Evolutionary conservation across 2,113 vertebrate genomes (phyloP).

Genomic region (Helogale parvula): DNA sequence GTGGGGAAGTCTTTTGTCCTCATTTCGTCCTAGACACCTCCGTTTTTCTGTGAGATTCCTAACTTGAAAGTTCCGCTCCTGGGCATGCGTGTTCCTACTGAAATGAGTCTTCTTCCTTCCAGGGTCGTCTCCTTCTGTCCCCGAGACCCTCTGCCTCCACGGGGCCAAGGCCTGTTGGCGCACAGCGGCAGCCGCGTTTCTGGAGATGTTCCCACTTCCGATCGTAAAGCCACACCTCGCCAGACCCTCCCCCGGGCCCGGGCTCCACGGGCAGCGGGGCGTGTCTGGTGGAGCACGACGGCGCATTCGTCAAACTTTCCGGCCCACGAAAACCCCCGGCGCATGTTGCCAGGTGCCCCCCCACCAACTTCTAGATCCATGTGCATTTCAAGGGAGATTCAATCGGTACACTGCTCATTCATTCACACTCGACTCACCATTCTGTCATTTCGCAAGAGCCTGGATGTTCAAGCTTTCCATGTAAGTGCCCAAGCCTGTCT

Average conservation of each 20-base stretch:
- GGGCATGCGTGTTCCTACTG: not conserved
- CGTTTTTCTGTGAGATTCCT: not conserved
- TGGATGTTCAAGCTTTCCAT: not conserved
- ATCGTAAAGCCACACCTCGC: fast-evolving
- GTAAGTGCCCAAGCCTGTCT: not conserved
- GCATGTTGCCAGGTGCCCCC: not conserved
- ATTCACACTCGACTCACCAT: not conserved
- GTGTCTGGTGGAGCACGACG: not conserved
- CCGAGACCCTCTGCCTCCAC: not conserved
- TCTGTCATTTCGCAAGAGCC: not conserved
- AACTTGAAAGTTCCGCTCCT: not conserved
- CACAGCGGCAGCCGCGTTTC: fast-evolving
- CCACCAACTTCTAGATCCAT: not conserved
- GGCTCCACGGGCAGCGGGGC: not conserved
- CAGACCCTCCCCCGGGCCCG: not conserved
- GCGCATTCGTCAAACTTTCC: not conserved
- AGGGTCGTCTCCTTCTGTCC: not conserved
- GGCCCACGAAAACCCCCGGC: not conserved
- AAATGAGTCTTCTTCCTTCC: fast-evolving
- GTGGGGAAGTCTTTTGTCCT: not conserved
- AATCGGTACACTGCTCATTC: not conserved
- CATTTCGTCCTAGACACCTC: not conserved
- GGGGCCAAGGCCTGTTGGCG: not conserved
- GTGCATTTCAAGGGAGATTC: conserved; percentile 2
- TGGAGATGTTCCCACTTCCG: not conserved